Percentiles rank a stretch among this genome's conserved stretches.
Conservation (phyloP, 2,113 vertebrate species). For the Anolis carolinensis region DNA sequence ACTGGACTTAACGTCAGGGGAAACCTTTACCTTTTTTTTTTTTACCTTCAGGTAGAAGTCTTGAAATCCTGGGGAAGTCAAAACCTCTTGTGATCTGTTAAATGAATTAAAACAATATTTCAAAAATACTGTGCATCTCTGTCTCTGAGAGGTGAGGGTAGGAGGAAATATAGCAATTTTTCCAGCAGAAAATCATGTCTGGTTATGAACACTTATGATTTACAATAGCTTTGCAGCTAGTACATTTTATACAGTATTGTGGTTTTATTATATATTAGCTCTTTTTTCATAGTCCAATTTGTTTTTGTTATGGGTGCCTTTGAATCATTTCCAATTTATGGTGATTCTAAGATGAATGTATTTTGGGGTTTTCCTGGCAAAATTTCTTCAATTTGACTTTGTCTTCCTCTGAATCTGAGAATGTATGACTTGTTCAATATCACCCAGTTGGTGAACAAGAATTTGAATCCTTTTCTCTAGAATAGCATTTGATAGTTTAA, state of each 20-base stretch:
- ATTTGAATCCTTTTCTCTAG: too few relatives aligned
- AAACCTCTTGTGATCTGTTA: conserved; percentile 57
- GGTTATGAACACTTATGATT: neutral
- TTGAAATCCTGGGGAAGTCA: conserved; percentile 62
- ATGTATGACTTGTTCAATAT: too few relatives aligned
- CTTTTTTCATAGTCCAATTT: conserved; percentile 41
- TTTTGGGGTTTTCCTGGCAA: too few relatives aligned
- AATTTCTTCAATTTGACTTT: too few relatives aligned
- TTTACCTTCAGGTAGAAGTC: conserved; percentile 64
- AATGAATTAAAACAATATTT: conserved; percentile 66
- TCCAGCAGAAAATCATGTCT: conserved; percentile 44
- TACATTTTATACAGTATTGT: neutral
- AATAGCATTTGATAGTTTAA: too few relatives aligned
- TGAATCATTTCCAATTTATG: too few relatives aligned
- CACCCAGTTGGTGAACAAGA: too few relatives aligned
- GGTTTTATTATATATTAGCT: conserved; percentile 32
- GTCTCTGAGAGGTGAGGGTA: neutral
- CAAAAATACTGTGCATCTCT: conserved; percentile 56
- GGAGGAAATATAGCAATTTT: conserved; percentile 55
- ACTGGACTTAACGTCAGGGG: too few relatives aligned
- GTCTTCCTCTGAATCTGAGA: too few relatives aligned
- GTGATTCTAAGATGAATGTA: too few relatives aligned
- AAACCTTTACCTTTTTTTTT: too few relatives aligned
- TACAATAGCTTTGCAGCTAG: neutral
- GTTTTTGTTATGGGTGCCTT: too few relatives aligned